phyloP scores from a whole-genome alignment of 2,797 vertebrate species.

The Pyrrhura leucotis region DNA sequence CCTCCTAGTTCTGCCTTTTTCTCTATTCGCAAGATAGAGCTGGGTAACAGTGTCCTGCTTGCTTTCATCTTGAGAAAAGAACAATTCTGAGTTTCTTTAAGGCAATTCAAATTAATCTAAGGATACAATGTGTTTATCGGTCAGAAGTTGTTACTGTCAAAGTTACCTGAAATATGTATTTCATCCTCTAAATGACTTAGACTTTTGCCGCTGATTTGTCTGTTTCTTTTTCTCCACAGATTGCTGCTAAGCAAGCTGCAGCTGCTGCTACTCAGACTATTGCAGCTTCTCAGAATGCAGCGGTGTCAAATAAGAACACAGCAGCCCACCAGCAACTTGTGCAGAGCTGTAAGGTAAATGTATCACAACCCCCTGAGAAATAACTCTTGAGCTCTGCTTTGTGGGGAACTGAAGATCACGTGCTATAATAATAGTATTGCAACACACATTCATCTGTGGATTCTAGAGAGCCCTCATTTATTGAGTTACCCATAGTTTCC shows the following conservation, averaged over 20 bases:
- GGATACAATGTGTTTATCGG: background rate
- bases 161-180: background rate
- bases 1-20: background rate
- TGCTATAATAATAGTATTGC: background rate
- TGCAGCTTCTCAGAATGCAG: conserved; percentile 96
- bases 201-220: background rate
- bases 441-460: background rate
- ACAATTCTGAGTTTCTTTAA: background rate
- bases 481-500: background rate
- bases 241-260: conserved; percentile 96
- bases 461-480: background rate
- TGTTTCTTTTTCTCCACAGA: conserved; percentile 71
- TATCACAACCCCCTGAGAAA: background rate
- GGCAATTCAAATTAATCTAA: background rate
- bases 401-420: background rate
- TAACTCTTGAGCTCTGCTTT: background rate
- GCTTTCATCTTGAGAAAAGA: background rate
- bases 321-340: conserved; percentile 96
- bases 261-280: conserved; percentile 98
- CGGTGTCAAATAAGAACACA: conserved; percentile 95
- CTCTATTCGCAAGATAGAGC: background rate
- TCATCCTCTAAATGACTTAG: background rate
- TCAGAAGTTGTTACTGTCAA: background rate
- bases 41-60: background rate
- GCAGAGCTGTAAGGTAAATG: conserved; percentile 93